Conservation (phyloP, 2,888 invertebrate species). For the Drosophila crucigera region DNA sequence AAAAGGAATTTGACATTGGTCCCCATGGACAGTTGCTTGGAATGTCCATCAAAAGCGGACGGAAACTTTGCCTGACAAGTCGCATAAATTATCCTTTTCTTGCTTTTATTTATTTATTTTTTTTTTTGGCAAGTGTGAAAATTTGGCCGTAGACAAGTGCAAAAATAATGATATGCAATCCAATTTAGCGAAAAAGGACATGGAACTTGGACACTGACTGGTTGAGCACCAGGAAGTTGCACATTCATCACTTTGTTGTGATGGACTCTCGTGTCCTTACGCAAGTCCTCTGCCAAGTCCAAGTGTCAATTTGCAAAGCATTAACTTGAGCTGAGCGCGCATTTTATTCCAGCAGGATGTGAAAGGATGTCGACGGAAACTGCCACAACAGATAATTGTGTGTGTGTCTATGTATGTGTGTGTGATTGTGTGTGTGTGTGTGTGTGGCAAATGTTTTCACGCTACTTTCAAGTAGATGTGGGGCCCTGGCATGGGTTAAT, state of each 20-base stretch:
- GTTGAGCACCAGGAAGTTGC: slow-evolving; percentile 66
- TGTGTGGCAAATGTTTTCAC: slow-evolving; percentile 65
- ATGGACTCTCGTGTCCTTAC: slow-evolving; percentile 53
- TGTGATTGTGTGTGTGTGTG: slow-evolving; percentile 9
- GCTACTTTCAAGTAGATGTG: slow-evolving; percentile 26
- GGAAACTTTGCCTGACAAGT: slow-evolving; percentile 49
- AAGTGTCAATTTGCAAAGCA: slow-evolving; percentile 80
- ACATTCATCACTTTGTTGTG: slow-evolving; percentile 78
- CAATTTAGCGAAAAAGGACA: slow-evolving; percentile 64
- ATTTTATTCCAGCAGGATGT: slow-evolving; percentile 22
- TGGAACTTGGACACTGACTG: slow-evolving; percentile 38
- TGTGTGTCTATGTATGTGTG: background rate
- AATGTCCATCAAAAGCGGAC: slow-evolving; percentile 74
- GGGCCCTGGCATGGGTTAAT: slow-evolving; percentile 47
- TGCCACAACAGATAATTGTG: slow-evolving; percentile 27
- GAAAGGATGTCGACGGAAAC: slow-evolving; percentile 6
- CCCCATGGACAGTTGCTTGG: slow-evolving; percentile 63
- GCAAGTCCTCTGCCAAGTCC: slow-evolving; percentile 15
- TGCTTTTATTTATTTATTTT: slow-evolving; percentile 4
- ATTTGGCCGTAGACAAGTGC: slow-evolving; percentile 75
- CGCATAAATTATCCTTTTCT: slow-evolving; percentile 79
- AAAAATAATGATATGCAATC: slow-evolving; percentile 81
- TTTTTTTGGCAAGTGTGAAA: slow-evolving; percentile 64
- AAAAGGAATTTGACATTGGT: slow-evolving; percentile 34
- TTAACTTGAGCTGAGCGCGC: slow-evolving; percentile 55